These are phyloP conservation scores for Misgurnus anguillicaudatus DNA, from an alignment of 2,113 vertebrate species.

Conservation along the genomic window DNA sequence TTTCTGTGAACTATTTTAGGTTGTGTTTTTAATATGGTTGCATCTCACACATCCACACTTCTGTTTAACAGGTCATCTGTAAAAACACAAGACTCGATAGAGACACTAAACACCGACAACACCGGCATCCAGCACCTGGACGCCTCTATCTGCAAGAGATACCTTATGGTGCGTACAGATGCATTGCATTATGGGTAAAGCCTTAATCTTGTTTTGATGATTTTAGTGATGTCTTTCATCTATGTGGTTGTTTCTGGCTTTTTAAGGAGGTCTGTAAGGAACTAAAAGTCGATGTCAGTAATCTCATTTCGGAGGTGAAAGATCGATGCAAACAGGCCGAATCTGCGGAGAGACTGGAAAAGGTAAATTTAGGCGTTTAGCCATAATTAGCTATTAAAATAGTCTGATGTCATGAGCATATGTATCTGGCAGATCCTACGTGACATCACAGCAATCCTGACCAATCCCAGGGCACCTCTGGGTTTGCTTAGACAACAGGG, in stretches of 20 bases:
- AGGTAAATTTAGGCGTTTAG: slow-evolving; percentile 33
- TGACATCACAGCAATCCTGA: slow-evolving; percentile 74
- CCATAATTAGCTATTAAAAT: neutral
- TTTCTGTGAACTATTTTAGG: too few relatives aligned
- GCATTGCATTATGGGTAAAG: neutral
- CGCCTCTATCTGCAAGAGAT: slow-evolving; percentile 62
- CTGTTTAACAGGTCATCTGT: slow-evolving; percentile 27
- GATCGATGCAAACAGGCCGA: slow-evolving; percentile 35
- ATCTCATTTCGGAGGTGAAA: slow-evolving; percentile 38
- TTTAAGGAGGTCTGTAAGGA: slow-evolving; percentile 55
- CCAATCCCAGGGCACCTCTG: slow-evolving; percentile 70
- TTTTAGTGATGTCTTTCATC: neutral
- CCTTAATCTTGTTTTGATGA: neutral
- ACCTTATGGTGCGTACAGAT: slow-evolving; percentile 60
- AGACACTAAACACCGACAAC: slow-evolving; percentile 18
- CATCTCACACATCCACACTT: too few relatives aligned
- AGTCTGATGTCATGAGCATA: neutral
- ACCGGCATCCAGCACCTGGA: slow-evolving; percentile 55
- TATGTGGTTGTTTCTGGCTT: neutral
- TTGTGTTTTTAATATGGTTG: too few relatives aligned
- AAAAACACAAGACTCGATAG: slow-evolving; percentile 52
- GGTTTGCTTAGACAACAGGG: slow-evolving; percentile 67
- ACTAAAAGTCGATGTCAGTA: slow-evolving; percentile 48
- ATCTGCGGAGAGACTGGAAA: slow-evolving; percentile 41
- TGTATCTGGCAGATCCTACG: slow-evolving; percentile 73